Evolutionary conservation across 1,140 invertebrate species (phyloP).

Genomic region (Ylistrum balloti): DNA sequence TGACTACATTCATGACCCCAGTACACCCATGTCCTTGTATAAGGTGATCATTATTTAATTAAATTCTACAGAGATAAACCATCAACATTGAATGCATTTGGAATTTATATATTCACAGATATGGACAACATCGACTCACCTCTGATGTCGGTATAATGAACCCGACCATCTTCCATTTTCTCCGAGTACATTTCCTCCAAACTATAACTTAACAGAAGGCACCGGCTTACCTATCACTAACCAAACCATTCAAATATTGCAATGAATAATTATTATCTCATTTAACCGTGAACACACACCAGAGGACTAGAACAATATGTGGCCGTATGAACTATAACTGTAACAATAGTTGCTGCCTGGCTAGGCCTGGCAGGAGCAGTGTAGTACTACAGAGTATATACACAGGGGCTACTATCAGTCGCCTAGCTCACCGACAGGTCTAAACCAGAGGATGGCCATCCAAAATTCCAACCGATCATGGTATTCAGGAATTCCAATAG

Average conservation of each 20-base stretch:
- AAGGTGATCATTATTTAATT: neutral
- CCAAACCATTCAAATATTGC: neutral
- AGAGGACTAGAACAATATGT: constrained; percentile 8
- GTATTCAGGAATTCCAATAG: neutral
- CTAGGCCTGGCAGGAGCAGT: neutral
- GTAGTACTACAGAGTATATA: constrained; percentile 1
- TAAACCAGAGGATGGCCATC: constrained; percentile 24
- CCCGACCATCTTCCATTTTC: constrained; percentile 4
- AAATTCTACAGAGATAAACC: neutral
- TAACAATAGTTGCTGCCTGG: constrained; percentile 8
- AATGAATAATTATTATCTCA: neutral
- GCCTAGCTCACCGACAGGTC: neutral
- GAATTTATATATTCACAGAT: neutral
- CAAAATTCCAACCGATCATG: constrained; percentile 16
- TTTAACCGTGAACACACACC: neutral
- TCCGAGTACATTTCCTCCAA: neutral
- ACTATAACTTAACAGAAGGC: neutral
- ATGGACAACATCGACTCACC: neutral
- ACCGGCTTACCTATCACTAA: neutral
- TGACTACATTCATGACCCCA: neutral
- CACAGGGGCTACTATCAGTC: neutral
- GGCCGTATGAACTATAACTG: neutral
- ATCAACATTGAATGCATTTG: neutral
- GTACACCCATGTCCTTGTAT: constrained; percentile 17
- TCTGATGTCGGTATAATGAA: neutral